Evolutionary conservation across 1,140 invertebrate species (phyloP).

Genomic region (Plutomurus gul): DNA sequence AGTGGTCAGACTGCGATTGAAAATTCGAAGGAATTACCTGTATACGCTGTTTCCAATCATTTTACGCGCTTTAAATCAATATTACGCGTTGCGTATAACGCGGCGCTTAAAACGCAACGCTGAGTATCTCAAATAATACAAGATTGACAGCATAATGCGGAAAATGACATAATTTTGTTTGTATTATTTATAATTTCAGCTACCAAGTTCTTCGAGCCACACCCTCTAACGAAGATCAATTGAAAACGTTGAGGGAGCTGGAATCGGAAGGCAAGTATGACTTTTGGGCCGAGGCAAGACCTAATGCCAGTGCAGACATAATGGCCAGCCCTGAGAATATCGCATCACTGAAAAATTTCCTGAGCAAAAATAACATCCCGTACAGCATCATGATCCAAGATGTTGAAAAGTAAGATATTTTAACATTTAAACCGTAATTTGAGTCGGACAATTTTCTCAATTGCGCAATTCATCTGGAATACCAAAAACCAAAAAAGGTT

Average conservation of each 20-base stretch:
- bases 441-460: too few species aligned
- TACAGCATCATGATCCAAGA: constrained; percentile 35
- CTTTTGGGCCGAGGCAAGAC: not conserved
- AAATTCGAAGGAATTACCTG: too few species aligned
- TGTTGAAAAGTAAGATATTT: constrained; percentile 20
- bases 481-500: not conserved
- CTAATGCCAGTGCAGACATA: not conserved
- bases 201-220: not conserved
- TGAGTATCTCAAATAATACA: too few species aligned
- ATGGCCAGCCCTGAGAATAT: not conserved
- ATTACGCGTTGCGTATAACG: too few species aligned
- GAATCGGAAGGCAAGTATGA: not conserved
- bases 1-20: too few species aligned
- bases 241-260: not conserved
- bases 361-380: not conserved
- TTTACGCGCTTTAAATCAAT: too few species aligned
- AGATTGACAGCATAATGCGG: too few species aligned
- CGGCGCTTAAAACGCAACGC: too few species aligned
- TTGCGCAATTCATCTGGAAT: not conserved
- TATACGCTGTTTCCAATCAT: too few species aligned
- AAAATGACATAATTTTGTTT: too few species aligned
- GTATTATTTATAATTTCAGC: too few species aligned
- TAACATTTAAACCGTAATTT: not conserved
- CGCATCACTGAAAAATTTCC: not conserved
- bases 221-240: not conserved